These are phyloP conservation scores for Ophion obscuratus DNA, from an alignment of 2,888 invertebrate genomes.

Conservation along the genomic window DNA sequence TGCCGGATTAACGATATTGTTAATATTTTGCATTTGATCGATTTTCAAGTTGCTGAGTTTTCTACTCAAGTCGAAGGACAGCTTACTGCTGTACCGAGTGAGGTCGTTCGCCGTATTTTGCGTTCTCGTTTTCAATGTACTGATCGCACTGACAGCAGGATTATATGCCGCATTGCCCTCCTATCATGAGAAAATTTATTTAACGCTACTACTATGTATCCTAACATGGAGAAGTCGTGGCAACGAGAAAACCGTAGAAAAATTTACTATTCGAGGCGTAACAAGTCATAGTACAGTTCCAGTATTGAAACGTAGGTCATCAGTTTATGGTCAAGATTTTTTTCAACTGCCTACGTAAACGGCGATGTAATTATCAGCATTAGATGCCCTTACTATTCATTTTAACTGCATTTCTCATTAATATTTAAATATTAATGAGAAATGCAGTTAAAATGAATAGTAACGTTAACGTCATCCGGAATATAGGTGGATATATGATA, in stretches of 20 bases:
- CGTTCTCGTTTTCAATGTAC: slow-evolving; percentile 48
- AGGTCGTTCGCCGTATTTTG: slow-evolving; percentile 36
- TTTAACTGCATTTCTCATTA: background rate
- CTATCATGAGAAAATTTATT: slow-evolving; percentile 5
- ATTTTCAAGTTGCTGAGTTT: slow-evolving; percentile 63
- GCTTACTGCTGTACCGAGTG: slow-evolving; percentile 50
- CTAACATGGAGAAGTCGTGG: background rate
- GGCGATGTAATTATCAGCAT: background rate
- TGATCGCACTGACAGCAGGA: slow-evolving; percentile 42
- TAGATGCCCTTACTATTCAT: background rate
- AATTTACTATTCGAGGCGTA: background rate
- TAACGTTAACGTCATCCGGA: background rate
- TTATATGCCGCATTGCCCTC: slow-evolving; percentile 29
- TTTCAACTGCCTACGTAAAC: background rate
- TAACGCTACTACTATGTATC: background rate
- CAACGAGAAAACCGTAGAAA: background rate
- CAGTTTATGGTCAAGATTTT: background rate
- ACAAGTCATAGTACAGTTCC: background rate
- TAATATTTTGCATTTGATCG: slow-evolving; percentile 60
- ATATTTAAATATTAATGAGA: no score
- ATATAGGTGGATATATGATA: no score
- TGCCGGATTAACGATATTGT: slow-evolving; percentile 61
- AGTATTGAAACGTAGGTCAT: background rate
- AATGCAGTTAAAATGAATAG: no score
- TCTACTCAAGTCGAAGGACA: slow-evolving; percentile 36